Conservation (phyloP, 2,113 vertebrate genomes). For the Dromaius novaehollandiae region DNA sequence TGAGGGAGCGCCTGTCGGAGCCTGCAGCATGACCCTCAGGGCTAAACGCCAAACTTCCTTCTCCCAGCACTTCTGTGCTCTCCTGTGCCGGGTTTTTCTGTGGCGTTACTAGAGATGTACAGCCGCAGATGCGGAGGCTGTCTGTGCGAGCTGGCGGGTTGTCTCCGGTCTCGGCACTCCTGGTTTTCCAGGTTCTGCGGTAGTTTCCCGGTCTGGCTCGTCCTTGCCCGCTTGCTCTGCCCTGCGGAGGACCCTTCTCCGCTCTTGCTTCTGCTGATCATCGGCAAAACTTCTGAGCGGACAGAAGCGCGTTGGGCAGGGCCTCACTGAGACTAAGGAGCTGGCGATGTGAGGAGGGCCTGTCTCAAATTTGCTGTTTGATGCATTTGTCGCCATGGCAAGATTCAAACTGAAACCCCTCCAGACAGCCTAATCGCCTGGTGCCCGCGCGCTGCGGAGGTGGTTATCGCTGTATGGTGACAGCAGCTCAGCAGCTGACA, state of each 20-base stretch:
- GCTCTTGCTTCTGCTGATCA: neutral
- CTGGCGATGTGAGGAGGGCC: neutral
- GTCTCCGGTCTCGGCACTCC: too few relatives aligned
- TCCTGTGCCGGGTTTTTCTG: neutral
- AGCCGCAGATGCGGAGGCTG: neutral
- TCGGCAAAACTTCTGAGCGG: neutral
- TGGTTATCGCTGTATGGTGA: neutral
- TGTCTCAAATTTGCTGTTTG: neutral
- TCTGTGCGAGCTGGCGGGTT: neutral
- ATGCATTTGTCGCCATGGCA: accelerated
- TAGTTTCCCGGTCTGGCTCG: neutral
- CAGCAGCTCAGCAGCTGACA: neutral
- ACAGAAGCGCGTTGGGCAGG: neutral
- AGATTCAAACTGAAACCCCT: neutral
- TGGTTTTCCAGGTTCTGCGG: neutral
- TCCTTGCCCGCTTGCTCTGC: neutral
- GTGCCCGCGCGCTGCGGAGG: neutral
- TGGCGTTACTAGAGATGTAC: neutral
- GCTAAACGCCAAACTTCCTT: neutral
- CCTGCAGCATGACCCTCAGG: neutral
- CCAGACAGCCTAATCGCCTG: neutral
- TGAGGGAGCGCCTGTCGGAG: neutral
- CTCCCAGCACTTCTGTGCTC: neutral
- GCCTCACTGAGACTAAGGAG: accelerated
- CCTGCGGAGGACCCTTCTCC: neutral